Conservation (phyloP, 2,888 invertebrate genomes). For the Serrognathus titanus region DNA sequence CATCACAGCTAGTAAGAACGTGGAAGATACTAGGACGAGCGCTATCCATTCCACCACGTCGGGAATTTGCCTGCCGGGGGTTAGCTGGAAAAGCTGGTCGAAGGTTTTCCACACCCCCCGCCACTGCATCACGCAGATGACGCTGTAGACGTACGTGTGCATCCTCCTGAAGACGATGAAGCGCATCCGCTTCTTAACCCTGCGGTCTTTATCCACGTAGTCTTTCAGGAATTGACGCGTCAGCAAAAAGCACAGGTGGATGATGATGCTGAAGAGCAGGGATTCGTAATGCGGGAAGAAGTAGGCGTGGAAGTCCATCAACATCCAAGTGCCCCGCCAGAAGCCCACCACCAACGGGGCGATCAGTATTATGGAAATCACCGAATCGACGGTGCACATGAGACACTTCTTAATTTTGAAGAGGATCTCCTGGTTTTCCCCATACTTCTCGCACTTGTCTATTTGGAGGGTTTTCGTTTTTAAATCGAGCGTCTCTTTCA, state of each 20-base stretch:
- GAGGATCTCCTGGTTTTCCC: too few relatives aligned
- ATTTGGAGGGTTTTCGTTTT: constrained; percentile 10
- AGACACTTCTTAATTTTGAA: constrained; percentile 18
- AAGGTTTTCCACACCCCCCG: constrained; percentile 52
- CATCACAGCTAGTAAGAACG: constrained; percentile 35
- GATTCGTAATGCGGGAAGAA: constrained; percentile 54
- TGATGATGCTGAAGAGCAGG: constrained; percentile 52
- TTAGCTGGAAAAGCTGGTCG: constrained; percentile 28
- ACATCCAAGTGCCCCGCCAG: constrained; percentile 57
- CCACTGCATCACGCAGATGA: constrained; percentile 55
- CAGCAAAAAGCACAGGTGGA: constrained; percentile 58
- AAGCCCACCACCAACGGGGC: constrained; percentile 53
- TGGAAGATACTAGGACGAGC: constrained; percentile 16
- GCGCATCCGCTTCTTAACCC: constrained; percentile 3
- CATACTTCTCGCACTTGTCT: not conserved
- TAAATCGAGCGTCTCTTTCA: constrained; percentile 10
- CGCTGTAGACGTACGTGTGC: constrained; percentile 52
- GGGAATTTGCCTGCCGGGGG: constrained; percentile 4
- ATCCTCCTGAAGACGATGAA: constrained; percentile 29
- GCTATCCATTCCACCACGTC: constrained; percentile 11
- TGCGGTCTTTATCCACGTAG: constrained; percentile 23
- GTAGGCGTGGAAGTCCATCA: constrained; percentile 49
- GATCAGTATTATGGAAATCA: constrained; percentile 48
- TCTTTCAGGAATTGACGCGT: constrained; percentile 49
- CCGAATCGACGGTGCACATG: constrained; percentile 45